Percentiles rank a stretch among this genome's conserved stretches.
These are phyloP conservation scores for Coptotermes formosanus DNA, from an alignment of 1,140 invertebrate species.

Conservation along the genomic window DNA sequence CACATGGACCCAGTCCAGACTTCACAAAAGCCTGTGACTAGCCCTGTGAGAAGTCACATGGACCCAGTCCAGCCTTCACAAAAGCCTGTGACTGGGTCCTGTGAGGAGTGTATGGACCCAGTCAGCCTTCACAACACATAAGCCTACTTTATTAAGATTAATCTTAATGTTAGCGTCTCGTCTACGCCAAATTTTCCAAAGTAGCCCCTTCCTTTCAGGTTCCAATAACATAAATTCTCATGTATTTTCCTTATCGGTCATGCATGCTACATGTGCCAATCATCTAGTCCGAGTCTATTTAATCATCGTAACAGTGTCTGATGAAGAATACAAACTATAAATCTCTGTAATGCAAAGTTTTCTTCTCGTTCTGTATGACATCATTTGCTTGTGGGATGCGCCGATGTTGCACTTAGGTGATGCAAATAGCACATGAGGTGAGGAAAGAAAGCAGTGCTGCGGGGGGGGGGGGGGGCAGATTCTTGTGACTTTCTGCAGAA, in stretches of 20 bases:
- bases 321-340: background rate
- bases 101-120: background rate
- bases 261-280: background rate
- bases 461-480: background rate
- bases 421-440: background rate
- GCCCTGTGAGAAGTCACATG: no score
- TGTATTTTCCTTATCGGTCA: background rate
- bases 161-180: background rate
- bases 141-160: background rate
- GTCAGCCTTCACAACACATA: background rate
- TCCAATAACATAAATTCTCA: background rate
- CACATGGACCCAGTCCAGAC: background rate
- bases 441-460: background rate
- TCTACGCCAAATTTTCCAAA: background rate
- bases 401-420: background rate
- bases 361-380: background rate
- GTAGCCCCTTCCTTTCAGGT: background rate
- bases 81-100: background rate
- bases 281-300: background rate
- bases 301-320: background rate
- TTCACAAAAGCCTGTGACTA: no score
- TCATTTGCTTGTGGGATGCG: background rate
- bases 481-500: conserved; percentile 12
- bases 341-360: background rate
- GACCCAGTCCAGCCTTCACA: background rate